Evolutionary conservation across 23 tunicate genomes (phyloP).

Genomic region (Oikopleura albicans): DNA sequence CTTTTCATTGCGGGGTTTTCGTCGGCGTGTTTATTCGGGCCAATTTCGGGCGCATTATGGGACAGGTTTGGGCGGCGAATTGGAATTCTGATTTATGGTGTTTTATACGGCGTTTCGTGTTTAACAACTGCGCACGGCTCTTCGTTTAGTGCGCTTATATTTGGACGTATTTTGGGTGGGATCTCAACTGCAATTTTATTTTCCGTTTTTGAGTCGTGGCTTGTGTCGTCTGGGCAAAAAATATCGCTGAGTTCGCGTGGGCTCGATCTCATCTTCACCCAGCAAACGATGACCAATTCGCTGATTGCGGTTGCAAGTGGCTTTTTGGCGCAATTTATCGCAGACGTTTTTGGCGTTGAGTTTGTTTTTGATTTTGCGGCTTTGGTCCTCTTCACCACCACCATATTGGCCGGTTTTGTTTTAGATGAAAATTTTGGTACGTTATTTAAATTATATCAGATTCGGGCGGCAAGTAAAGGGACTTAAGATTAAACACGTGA

Average conservation of each 20-base stretch:
- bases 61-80: conserved; percentile 40
- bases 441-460: not conserved
- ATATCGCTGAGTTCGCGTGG: conserved; percentile 23
- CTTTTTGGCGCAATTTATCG: not conserved
- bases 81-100: conserved; percentile 28
- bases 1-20: conserved; percentile 47
- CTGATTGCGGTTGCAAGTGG: conserved; percentile 32
- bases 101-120: conserved; percentile 33
- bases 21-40: conserved; percentile 39
- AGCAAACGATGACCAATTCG: conserved; percentile 35
- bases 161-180: conserved; percentile 45
- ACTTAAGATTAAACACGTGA: no score
- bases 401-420: not conserved
- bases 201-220: conserved; percentile 52
- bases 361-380: conserved; percentile 4
- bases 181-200: conserved; percentile 39
- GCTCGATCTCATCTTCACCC: conserved; percentile 28
- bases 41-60: conserved; percentile 31
- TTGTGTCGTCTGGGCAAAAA: conserved; percentile 22
- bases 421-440: not conserved
- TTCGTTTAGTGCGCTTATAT: conserved; percentile 21
- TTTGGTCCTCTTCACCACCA: not conserved
- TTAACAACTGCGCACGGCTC: conserved; percentile 41
- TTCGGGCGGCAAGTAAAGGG: no score
- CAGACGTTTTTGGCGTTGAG: not conserved